Evolutionary conservation across 2,113 vertebrate species (phyloP).

Genomic region (Pantherophis guttatus): DNA sequence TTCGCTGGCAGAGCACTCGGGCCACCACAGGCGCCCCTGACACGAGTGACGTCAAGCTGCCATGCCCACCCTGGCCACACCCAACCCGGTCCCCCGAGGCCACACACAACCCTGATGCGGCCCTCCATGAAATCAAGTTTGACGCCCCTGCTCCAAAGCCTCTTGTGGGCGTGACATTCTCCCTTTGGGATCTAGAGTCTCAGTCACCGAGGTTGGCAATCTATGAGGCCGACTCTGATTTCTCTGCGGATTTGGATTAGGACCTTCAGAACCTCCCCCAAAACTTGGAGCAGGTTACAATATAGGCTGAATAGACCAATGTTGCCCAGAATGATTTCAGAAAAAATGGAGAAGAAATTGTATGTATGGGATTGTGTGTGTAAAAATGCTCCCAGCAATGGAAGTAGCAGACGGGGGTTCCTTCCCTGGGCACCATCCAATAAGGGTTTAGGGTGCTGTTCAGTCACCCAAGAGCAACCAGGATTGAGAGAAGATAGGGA

Average conservation of each 20-base stretch:
- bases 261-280: background rate
- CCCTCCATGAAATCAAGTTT: too few relatives aligned
- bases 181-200: background rate
- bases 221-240: background rate
- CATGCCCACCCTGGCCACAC: too few relatives aligned
- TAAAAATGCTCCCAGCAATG: background rate
- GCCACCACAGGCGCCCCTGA: too few relatives aligned
- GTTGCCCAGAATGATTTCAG: background rate
- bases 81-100: too few relatives aligned
- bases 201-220: background rate
- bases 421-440: background rate
- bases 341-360: background rate
- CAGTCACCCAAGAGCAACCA: background rate
- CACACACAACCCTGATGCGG: too few relatives aligned
- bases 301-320: background rate
- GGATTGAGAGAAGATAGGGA: background rate
- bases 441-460: background rate
- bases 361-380: too few relatives aligned
- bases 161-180: background rate
- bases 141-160: background rate
- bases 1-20: too few relatives aligned
- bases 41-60: too few relatives aligned
- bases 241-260: background rate
- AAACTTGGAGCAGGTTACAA: background rate
- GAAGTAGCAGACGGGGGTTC: background rate